Evolutionary conservation across 2,797 vertebrate species (phyloP).

Genomic region (Urosaurus nigricauda): DNA sequence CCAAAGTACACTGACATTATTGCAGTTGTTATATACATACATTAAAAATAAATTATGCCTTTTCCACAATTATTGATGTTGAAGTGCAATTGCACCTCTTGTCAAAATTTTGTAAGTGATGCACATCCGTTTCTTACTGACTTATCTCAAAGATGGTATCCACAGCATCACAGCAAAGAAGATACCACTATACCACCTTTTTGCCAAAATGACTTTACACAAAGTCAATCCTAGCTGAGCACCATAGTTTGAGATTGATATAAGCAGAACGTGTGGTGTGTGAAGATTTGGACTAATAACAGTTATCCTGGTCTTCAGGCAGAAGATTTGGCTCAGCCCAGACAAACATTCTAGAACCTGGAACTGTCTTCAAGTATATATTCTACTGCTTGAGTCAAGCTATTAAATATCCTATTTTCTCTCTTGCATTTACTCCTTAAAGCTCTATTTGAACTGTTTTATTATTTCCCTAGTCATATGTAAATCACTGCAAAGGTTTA

Average conservation of each 20-base stretch:
- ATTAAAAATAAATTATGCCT: no score
- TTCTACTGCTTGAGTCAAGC: background rate
- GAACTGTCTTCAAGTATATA: background rate
- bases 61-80: no score
- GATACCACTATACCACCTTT: background rate
- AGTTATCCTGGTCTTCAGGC: background rate
- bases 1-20: no score
- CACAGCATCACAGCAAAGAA: background rate
- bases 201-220: background rate
- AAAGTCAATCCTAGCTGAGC: background rate
- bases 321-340: background rate
- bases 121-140: no score
- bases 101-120: no score
- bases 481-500: background rate
- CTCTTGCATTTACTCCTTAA: background rate
- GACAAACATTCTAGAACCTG: background rate
- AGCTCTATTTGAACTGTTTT: background rate
- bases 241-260: background rate
- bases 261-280: background rate
- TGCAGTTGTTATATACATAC: no score
- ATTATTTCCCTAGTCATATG: constrained; percentile 1
- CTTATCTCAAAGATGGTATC: no score
- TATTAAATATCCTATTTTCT: background rate
- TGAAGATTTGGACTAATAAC: background rate
- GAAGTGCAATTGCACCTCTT: no score